phyloP scores from a whole-genome alignment of 2,888 invertebrate genomes.

The Drosophila putrida region DNA sequence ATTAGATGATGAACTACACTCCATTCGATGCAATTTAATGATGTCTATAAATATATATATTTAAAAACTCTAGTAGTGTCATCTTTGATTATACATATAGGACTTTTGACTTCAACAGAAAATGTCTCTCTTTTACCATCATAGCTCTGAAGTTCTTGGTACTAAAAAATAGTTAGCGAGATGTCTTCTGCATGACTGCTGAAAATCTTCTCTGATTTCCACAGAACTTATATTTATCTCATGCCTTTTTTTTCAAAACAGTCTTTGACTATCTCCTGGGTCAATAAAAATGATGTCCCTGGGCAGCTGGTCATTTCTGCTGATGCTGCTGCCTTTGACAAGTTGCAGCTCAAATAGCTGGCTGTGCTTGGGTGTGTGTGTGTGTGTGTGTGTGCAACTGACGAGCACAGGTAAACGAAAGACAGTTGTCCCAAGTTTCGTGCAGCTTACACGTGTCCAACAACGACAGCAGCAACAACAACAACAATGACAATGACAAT shows the following conservation, averaged over 20 bases:
- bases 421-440: not conserved
- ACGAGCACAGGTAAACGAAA: slow-evolving; percentile 11
- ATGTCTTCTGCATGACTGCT: not conserved
- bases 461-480: not conserved
- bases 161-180: slow-evolving; percentile 1
- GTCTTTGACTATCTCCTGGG: not conserved
- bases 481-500: not conserved
- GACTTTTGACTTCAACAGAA: too few species aligned
- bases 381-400: slow-evolving; percentile 21
- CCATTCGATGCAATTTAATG: too few species aligned
- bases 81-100: too few species aligned
- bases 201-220: not conserved
- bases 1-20: too few species aligned
- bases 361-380: not conserved
- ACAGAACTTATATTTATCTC: not conserved
- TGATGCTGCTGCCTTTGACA: not conserved
- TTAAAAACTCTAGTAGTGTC: too few species aligned
- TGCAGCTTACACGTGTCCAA: slow-evolving; percentile 27
- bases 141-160: not conserved
- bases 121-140: too few species aligned
- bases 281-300: not conserved
- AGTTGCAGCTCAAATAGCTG: not conserved
- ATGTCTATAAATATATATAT: too few species aligned
- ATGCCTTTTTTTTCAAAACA: not conserved
- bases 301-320: not conserved